A percentile compares a stretch with the other conserved stretches of the same genome.
Evolutionary conservation across 1,140 invertebrate genomes (phyloP).

Genomic region (Euwallacea fornicatus): DNA sequence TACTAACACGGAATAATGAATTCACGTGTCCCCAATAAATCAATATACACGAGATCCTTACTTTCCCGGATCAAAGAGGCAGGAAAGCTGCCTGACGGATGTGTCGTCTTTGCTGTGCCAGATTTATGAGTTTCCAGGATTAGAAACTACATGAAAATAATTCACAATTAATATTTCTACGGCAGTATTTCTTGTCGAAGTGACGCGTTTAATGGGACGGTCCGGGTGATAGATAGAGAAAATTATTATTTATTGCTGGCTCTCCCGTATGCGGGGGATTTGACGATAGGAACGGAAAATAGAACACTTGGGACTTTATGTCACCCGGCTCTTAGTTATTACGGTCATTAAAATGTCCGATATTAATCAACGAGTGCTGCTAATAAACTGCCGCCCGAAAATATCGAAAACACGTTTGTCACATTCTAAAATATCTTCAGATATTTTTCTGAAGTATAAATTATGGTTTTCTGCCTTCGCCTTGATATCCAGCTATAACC

Average conservation of each 20-base stretch:
- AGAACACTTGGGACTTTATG: slow-evolving; percentile 35
- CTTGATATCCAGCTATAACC: too few species aligned
- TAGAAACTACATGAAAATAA: slow-evolving; percentile 32
- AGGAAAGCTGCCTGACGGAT: slow-evolving; percentile 32
- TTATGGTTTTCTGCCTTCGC: too few species aligned
- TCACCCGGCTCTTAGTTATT: slow-evolving; percentile 27
- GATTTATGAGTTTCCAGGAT: slow-evolving; percentile 13
- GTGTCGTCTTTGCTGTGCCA: slow-evolving; percentile 25
- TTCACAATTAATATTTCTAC: slow-evolving; percentile 37
- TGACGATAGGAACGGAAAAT: slow-evolving; percentile 32
- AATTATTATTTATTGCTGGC: slow-evolving; percentile 35
- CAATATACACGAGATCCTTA: slow-evolving; percentile 20
- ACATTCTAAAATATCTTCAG: background rate
- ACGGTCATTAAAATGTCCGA: slow-evolving; percentile 31
- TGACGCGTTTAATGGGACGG: slow-evolving; percentile 34
- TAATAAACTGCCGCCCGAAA: slow-evolving; percentile 20
- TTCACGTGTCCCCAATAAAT: slow-evolving; percentile 28
- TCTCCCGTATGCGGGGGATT: slow-evolving; percentile 21
- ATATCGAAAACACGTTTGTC: slow-evolving; percentile 27
- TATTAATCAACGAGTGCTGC: slow-evolving; percentile 21
- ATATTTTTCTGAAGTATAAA: too few species aligned
- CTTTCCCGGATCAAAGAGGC: slow-evolving; percentile 28
- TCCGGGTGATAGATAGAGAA: slow-evolving; percentile 35
- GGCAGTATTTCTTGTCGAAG: slow-evolving; percentile 35
- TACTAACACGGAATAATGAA: slow-evolving; percentile 4